Evolutionary conservation across 2,888 invertebrate genomes (phyloP).

Genomic region (Taenaris catops): DNA sequence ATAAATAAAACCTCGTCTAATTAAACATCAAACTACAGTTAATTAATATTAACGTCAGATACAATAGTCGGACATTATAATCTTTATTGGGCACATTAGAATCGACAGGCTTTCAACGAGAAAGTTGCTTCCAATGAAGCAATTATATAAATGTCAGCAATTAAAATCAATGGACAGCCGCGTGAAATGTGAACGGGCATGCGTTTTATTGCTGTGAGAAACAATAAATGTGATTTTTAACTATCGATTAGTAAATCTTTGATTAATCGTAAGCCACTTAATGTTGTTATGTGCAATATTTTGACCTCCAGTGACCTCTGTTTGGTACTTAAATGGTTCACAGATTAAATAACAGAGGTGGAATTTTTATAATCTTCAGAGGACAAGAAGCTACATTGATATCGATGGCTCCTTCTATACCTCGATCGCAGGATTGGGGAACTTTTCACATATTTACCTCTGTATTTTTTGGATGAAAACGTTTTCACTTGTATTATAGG

Average conservation of each 20-base stretch:
- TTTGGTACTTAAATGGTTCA: no score
- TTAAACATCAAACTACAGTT: conserved; percentile 15
- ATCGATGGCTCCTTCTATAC: no score
- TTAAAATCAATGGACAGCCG: conserved; percentile 67
- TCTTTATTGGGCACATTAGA: conserved; percentile 62
- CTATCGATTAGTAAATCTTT: conserved; percentile 46
- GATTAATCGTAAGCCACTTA: conserved; percentile 8
- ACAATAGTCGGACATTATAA: conserved; percentile 33
- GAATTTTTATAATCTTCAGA: no score
- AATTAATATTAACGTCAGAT: conserved; percentile 23
- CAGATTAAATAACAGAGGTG: no score
- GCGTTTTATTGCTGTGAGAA: conserved; percentile 70
- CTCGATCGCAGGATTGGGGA: no score
- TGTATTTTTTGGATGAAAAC: no score
- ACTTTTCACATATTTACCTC: no score
- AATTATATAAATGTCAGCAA: conserved; percentile 69
- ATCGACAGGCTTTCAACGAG: conserved; percentile 59
- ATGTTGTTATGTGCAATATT: no score
- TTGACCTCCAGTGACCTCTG: no score
- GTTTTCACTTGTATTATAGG: no score
- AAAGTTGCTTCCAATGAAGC: conserved; percentile 63
- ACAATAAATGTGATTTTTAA: conserved; percentile 63
- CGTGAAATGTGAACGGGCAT: conserved; percentile 54
- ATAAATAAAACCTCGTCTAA: conserved; percentile 17
- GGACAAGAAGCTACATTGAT: no score